phyloP scores from a whole-genome alignment of 1,140 invertebrate genomes.

The Drosophila chauvacae region DNA sequence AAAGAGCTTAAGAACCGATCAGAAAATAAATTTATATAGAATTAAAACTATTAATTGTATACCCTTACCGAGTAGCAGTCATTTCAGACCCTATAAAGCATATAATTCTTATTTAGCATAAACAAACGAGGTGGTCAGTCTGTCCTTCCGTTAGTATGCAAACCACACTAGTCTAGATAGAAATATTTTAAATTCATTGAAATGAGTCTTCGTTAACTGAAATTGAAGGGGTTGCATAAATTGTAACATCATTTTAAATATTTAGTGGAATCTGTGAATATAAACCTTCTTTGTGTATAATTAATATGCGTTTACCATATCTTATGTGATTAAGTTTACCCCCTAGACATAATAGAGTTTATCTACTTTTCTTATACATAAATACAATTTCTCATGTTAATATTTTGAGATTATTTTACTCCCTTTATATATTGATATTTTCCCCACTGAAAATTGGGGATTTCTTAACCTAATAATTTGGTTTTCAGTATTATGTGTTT shows the following conservation, averaged over 20 bases:
- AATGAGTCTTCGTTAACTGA: background rate
- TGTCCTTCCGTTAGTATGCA: background rate
- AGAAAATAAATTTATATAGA: background rate
- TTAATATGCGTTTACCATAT: background rate
- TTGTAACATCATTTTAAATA: background rate
- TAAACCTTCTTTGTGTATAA: background rate
- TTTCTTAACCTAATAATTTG: slow-evolving; percentile 15
- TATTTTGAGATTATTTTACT: slow-evolving; percentile 5
- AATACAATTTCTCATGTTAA: background rate
- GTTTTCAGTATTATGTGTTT: slow-evolving; percentile 44
- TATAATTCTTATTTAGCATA: background rate
- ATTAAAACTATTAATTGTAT: background rate
- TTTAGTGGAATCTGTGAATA: background rate
- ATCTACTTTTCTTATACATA: background rate
- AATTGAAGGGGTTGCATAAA: background rate
- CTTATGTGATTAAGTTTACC: background rate
- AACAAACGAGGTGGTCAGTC: too few relatives aligned
- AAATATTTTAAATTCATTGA: background rate
- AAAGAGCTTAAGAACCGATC: background rate
- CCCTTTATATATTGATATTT: background rate
- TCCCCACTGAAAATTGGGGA: slow-evolving; percentile 1
- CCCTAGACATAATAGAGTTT: background rate
- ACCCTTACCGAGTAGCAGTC: background rate
- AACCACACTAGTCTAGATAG: background rate
- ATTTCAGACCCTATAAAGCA: background rate